A percentile compares a stretch with the other conserved stretches of the same genome.
These are phyloP conservation scores for Tachina fera DNA, from an alignment of 2,888 invertebrate genomes.

Conservation along the genomic window DNA sequence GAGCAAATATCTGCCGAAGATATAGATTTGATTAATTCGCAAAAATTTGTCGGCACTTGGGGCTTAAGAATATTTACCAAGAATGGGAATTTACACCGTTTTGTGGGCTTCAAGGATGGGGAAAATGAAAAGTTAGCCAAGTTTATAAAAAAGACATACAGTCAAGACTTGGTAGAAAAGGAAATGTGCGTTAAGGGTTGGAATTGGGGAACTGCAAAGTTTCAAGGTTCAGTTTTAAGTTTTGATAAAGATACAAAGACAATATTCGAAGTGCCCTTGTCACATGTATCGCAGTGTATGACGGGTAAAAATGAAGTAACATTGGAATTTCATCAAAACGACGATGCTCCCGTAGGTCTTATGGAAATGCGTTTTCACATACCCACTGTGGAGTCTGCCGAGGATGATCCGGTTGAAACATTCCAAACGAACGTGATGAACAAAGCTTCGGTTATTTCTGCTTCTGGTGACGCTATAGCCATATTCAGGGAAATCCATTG, in stretches of 20 bases:
- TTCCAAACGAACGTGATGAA: constrained; percentile 98
- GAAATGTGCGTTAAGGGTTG: constrained; percentile 98
- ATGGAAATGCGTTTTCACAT: constrained; percentile 99
- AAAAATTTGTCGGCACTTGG: constrained; percentile 95
- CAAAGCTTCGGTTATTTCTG: constrained; percentile 98
- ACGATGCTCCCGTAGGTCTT: constrained; percentile 97
- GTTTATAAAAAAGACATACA: constrained; percentile 92
- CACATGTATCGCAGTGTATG: constrained; percentile 97
- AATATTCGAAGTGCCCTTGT: constrained; percentile 97
- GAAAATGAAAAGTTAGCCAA: constrained; percentile 97
- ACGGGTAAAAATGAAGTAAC: constrained; percentile 99
- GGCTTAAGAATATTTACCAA: constrained; percentile 95
- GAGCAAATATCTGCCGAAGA: constrained; percentile 93
- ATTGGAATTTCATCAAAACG: constrained; percentile 99
- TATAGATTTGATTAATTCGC: constrained; percentile 95
- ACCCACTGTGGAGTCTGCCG: constrained; percentile 94
- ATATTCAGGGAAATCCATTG: constrained; percentile 98
- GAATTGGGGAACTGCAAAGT: constrained; percentile 99
- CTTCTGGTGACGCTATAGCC: constrained; percentile 98
- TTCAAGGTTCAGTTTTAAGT: constrained; percentile 93
- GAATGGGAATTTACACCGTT: constrained; percentile 94
- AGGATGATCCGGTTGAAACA: constrained; percentile 96
- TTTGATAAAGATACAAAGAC: constrained; percentile 92
- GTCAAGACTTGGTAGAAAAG: constrained; percentile 93
- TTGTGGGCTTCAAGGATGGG: constrained; percentile 95